Evolutionary conservation across 2,888 invertebrate species (phyloP), one percentile per base, ranked within the genome.

Genomic region (Panzeria rudis): DNA sequence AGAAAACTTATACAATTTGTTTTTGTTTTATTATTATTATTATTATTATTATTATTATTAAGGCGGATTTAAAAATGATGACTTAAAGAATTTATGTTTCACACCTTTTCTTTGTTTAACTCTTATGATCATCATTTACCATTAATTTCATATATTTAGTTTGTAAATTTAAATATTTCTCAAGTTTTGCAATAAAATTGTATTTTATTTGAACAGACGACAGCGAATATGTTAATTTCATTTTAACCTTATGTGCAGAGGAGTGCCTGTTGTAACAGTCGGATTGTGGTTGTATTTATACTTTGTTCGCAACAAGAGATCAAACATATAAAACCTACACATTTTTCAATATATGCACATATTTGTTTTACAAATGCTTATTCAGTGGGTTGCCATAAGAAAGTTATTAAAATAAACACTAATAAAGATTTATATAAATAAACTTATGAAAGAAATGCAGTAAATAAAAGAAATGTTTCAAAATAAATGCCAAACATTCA

Each of bases 221-320:
- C 29, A 9, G 29, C 2, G 9, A 76, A 76, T 84, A 80, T 84
- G 84, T 72, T 72, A 72, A 84, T 76, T 84, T 50, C 23, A 38
- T 76, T 66, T 84, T 54, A 76, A 80, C 50, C 68, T 76, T 72
- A 61, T 50, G 29, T 50, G 29, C 25, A 17, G 71, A 50, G 84
- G 84, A 66, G 80, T 84, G 84, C 38, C 78, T 56, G 59, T 52
- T 64, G n/a, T 15, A 72, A 66, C 25, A 25, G 35, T 11, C 35
- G 23, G 3, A 25, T 59, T 56, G 13, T 47, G 9, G 20, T 32
- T 35, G 44, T 2, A 38, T 13, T 11, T 1, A 6, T 11, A 17
- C 47, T 44, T 44, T 44, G n/a, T 4, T n/a, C 44, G 52, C 9
- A 15, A 3, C 23, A 56, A 59, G 61, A 68, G 52, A 50, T 72